Evolutionary conservation across 2,113 vertebrate genomes (phyloP), one percentile per base, ranked within the genome.

Genomic region (Vimba vimba): DNA sequence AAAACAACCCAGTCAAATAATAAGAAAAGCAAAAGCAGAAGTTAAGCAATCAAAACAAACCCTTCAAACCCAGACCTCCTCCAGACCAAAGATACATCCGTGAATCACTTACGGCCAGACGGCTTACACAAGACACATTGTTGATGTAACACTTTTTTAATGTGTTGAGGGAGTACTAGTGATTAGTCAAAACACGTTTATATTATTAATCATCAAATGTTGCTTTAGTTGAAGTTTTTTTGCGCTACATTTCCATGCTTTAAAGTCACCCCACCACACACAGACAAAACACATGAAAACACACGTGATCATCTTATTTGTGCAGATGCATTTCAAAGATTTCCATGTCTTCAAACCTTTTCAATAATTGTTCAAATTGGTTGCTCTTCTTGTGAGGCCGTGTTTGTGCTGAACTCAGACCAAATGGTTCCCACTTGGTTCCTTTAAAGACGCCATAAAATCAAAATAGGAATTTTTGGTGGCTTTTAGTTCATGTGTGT

Each of bases 21-120:
- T 85, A 88, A 80, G 36, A 88, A 81, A 86, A 86, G 50, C 36
- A 69, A 84, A 85, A 85, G 68, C 83, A 77, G 23, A 85, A 50
- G 57, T 36, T 86, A 89, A 90, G 86, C 83, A 74, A 57, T 62
- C 73, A 82, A 79, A 90, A 80, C 77, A 88, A 4, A 83, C 60
- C 52, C 25, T 64, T 87, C 83, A 57, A 43, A 85, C 57, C 79
- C 45, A 47, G 78, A 79, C 45, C 36, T 39, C 78, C 43, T 59
- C 60, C 83, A 80, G 89, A 68, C 55, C 17, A 45, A 66, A 76
- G 10, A 88, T 6, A 45, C 57, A 19, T n/a, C 57, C 39, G 39
- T 84, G 71, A 75, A 84, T 59, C 87, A 76, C 43, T 45, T 30
- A 80, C 1, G 13, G 21, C 23, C 57, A 39, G 71, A 86, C 8